Base-by-base conservation (phyloP, 2,797 vertebrate genomes). In the Danionella dracula region DNA sequence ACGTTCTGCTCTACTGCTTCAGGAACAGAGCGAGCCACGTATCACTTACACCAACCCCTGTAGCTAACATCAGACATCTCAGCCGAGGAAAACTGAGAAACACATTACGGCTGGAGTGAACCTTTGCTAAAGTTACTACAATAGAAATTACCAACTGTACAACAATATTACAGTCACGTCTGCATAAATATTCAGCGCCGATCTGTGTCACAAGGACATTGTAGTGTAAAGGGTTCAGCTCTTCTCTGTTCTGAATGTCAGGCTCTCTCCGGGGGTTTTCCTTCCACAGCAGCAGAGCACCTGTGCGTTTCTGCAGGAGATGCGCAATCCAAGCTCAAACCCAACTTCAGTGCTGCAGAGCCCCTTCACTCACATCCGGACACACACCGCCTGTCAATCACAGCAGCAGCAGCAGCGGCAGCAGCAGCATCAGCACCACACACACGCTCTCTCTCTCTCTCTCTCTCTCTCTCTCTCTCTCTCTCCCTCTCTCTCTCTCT, bases 291-390 rank as follows among this genome's bases (percentile, higher is more conserved):
- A 48, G 53, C 53, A 53, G 44, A 56, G 49, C 49, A 65, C 60
- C 60, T 73, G 65, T 53, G 50, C 32, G 16, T 50, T 68, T 63
- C 58, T 57, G 54, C 51, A 64, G 61, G 44, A 60, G 46, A 59
- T 61, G 67, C 72, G 61, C 66, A 65, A 55, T 16, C 13, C 8
- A 32, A 51, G 31, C 46, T 57, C 17, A 53, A 48, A 48, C 55
- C 65, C 60, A 69, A 73, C 66, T 73, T 70, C 71, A 41, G 56
- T 56, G 61, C 71, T 55, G 66, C 57, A 63, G 62, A 44, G 49
- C 41, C 38, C 29, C 46, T 37, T 27, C 23, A 44, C 1, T 29
- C 29, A 11, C 17, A 34, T 54, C 38, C 35, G 8, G 45, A 38
- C 38, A 32, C 44, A 32, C 58, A 45, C 50, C 9, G 5, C 57